phyloP scores from a whole-genome alignment of 1,140 invertebrate genomes.

The Leptestheria dahalacensis region DNA sequence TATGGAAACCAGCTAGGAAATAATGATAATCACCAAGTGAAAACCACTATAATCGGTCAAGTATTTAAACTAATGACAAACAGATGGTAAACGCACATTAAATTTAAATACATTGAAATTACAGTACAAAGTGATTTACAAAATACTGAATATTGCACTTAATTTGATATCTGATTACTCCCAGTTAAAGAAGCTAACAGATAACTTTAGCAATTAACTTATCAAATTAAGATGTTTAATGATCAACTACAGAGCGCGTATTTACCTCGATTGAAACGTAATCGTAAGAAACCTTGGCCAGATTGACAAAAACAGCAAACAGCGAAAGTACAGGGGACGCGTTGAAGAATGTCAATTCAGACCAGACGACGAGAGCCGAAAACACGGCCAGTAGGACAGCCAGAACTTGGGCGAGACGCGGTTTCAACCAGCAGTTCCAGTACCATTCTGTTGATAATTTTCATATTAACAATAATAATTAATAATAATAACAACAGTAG shows the following conservation, averaged over 20 bases:
- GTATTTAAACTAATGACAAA: too few species aligned
- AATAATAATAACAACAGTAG: slow-evolving; percentile 9
- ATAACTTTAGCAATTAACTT: too few species aligned
- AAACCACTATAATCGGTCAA: slow-evolving; percentile 34
- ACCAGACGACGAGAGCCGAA: slow-evolving; percentile 89
- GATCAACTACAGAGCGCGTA: slow-evolving; percentile 73
- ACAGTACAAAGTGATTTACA: too few species aligned
- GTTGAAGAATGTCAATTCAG: slow-evolving; percentile 94
- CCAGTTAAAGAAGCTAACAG: too few species aligned
- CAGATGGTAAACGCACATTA: too few species aligned
- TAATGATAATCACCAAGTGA: slow-evolving; percentile 14
- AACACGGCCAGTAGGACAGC: slow-evolving; percentile 60
- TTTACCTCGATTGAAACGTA: slow-evolving; percentile 87
- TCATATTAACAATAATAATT: not conserved
- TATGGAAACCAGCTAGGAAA: slow-evolving; percentile 62
- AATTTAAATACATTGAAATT: too few species aligned
- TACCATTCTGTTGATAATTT: slow-evolving; percentile 66
- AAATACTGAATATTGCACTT: too few species aligned
- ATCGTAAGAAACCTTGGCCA: slow-evolving; percentile 65
- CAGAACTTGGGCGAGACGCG: slow-evolving; percentile 53
- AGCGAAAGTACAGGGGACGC: slow-evolving; percentile 78
- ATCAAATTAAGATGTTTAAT: too few species aligned
- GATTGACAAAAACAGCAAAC: slow-evolving; percentile 81
- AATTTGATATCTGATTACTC: too few species aligned
- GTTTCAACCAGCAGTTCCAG: slow-evolving; percentile 71